A percentile compares a stretch with the other conserved stretches of the same genome.
These are phyloP conservation scores for Andricus grossulariae DNA, from an alignment of 1,140 invertebrate genomes.

Conservation along the genomic window DNA sequence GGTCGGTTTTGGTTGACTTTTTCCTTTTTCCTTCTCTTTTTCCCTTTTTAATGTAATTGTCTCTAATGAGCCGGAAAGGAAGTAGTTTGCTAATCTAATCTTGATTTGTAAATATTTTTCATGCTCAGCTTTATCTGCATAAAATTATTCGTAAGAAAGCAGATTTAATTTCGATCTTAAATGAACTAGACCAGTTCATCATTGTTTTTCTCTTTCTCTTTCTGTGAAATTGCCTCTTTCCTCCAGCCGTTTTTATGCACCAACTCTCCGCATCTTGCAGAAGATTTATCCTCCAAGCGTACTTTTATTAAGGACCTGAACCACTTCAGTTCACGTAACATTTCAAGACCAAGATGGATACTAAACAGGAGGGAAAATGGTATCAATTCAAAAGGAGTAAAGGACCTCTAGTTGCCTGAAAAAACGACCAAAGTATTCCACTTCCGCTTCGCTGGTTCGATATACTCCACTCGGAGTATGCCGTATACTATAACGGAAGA, in stretches of 20 bases:
- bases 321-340: background rate
- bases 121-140: too few species aligned
- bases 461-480: background rate
- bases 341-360: constrained; percentile 11
- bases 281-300: background rate
- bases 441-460: background rate
- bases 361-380: background rate
- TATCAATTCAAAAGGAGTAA: constrained; percentile 2
- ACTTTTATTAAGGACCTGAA: constrained; percentile 3
- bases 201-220: background rate
- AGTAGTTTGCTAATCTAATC: too few species aligned
- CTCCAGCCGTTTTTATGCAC: background rate
- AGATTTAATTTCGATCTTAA: too few species aligned
- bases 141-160: too few species aligned
- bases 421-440: constrained; percentile 2
- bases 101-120: too few species aligned
- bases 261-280: constrained; percentile 1
- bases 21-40: too few species aligned
- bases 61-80: too few species aligned
- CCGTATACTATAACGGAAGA: background rate
- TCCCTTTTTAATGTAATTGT: too few species aligned
- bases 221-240: background rate
- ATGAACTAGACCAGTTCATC: background rate
- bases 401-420: background rate
- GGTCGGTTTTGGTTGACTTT: too few species aligned